phyloP scores from a whole-genome alignment of 2,888 invertebrate species.

The Tuberolachnus salignus region DNA sequence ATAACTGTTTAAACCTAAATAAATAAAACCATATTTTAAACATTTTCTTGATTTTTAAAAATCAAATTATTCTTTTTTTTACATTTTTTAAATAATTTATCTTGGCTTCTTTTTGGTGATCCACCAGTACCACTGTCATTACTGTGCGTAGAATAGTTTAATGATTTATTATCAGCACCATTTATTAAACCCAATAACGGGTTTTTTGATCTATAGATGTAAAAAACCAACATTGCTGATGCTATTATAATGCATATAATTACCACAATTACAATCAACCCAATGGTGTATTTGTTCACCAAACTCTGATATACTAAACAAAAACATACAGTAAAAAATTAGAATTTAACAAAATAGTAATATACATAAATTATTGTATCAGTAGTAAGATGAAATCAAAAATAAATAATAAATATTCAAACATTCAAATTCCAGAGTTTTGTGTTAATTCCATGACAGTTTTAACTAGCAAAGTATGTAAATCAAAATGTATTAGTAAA shows the following conservation, averaged over 20 bases:
- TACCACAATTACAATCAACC: slow-evolving; percentile 86
- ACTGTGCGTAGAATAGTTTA: slow-evolving; percentile 71
- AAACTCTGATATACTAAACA: slow-evolving; percentile 59
- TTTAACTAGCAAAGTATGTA: background rate
- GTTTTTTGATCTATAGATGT: slow-evolving; percentile 81
- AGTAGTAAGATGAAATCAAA: no score
- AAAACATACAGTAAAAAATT: no score
- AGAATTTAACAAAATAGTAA: background rate
- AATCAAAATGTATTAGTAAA: background rate
- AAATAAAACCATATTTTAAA: slow-evolving; percentile 11
- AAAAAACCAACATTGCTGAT: slow-evolving; percentile 88
- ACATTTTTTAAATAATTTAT: slow-evolving; percentile 60
- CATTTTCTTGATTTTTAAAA: background rate
- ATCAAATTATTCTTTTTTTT: background rate
- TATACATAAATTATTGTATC: background rate
- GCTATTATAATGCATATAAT: slow-evolving; percentile 92
- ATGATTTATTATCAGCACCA: slow-evolving; percentile 74
- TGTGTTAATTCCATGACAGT: no score
- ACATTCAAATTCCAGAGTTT: background rate
- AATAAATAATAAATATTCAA: no score
- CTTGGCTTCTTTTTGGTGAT: slow-evolving; percentile 76
- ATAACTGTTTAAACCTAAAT: slow-evolving; percentile 1
- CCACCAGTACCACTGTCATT: slow-evolving; percentile 84
- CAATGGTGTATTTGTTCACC: slow-evolving; percentile 78
- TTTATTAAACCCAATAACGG: slow-evolving; percentile 58